Conservation (phyloP, 2,113 vertebrate species). For the Chaetodon trifascialis region DNA sequence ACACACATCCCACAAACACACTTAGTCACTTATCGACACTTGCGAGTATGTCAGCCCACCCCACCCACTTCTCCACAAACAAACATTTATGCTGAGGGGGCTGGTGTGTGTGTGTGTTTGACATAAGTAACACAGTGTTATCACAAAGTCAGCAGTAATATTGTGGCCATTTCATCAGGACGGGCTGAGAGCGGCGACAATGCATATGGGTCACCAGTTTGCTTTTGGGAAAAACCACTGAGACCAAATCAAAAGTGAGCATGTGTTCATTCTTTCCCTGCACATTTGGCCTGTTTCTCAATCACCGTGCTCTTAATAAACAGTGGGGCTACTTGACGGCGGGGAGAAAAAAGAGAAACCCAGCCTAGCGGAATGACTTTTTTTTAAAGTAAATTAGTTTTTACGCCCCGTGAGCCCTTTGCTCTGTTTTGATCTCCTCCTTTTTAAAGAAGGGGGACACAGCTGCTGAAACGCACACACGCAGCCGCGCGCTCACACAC, state of each 20-base stretch:
- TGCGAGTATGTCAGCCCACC: constrained; percentile 19
- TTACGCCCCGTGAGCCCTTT: constrained; percentile 71
- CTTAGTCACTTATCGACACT: constrained; percentile 59
- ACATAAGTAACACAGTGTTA: constrained; percentile 64
- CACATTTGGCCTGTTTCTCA: constrained; percentile 62
- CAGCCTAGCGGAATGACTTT: constrained; percentile 58
- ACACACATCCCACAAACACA: constrained; percentile 19
- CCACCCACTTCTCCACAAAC: constrained; percentile 23
- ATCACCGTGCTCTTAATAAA: constrained; percentile 67
- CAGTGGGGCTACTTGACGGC: constrained; percentile 40
- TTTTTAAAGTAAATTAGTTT: constrained; percentile 70
- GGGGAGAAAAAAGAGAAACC: constrained; percentile 18
- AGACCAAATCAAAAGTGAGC: constrained; percentile 42
- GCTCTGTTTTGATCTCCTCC: constrained; percentile 61
- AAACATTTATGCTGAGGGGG: constrained; percentile 9
- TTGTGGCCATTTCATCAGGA: constrained; percentile 74
- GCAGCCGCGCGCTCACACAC: constrained; percentile 48
- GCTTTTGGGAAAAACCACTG: constrained; percentile 39
- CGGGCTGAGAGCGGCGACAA: constrained; percentile 42
- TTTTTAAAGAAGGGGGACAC: constrained; percentile 63
- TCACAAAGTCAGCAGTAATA: constrained; percentile 84
- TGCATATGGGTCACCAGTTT: constrained; percentile 62
- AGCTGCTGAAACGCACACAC: constrained; percentile 62
- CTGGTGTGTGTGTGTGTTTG: constrained; percentile 6
- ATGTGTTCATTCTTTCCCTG: constrained; percentile 33